Conservation (phyloP, 2,888 invertebrate genomes). For the Nycteola revayana region DNA sequence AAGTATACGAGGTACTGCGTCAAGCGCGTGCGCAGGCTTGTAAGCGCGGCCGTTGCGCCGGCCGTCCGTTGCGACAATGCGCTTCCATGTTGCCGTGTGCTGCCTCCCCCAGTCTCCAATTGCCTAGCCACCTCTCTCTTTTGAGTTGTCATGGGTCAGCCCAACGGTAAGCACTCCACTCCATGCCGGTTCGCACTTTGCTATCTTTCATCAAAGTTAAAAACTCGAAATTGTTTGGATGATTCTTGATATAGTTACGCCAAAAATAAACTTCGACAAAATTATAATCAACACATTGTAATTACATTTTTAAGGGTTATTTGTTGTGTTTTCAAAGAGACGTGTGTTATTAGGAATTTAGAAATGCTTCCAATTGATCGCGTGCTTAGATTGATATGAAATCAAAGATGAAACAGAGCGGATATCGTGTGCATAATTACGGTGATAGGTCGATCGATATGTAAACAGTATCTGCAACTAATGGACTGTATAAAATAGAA, state of each 20-base stretch:
- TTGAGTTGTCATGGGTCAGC: constrained; percentile 54
- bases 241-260: constrained; percentile 11
- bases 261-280: no score
- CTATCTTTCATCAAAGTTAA: constrained; percentile 32
- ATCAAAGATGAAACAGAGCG: constrained; percentile 20
- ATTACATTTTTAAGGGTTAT: no score
- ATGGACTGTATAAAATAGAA: no score
- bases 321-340: no score
- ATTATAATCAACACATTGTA: no score
- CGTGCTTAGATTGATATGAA: constrained; percentile 15
- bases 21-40: constrained; percentile 58
- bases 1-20: constrained; percentile 24
- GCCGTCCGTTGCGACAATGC: constrained; percentile 75
- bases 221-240: constrained; percentile 13
- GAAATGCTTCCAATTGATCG: constrained; percentile 12
- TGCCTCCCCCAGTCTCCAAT: constrained; percentile 65
- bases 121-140: constrained; percentile 78
- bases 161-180: constrained; percentile 47
- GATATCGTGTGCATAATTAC: constrained; percentile 13
- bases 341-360: no score
- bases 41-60: constrained; percentile 70
- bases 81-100: constrained; percentile 54
- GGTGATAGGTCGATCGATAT: constrained; percentile 20
- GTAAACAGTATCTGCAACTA: not conserved
- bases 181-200: constrained; percentile 12